These are phyloP conservation scores for Pissodes strobi DNA, from an alignment of 1,140 invertebrate species.

Conservation along the genomic window DNA sequence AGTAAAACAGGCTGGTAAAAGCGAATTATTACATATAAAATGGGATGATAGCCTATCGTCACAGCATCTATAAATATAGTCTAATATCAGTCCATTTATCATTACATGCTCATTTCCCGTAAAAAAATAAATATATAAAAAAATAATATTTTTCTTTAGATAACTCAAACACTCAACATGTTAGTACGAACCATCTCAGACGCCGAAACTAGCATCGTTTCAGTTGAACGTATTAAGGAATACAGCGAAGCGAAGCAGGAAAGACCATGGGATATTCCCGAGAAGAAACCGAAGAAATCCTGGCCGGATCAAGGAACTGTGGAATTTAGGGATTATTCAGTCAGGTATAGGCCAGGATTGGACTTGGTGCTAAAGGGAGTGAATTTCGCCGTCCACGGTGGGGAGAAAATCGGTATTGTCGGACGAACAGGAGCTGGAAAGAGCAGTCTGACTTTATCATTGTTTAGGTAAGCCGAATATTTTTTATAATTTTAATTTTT, in stretches of 20 bases:
- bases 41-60: no score
- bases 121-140: no score
- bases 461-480: no score
- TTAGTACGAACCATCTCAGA: constrained; percentile 94
- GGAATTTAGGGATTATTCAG: constrained; percentile 75
- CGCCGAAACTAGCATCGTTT: constrained; percentile 96
- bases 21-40: no score
- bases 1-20: no score
- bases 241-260: constrained; percentile 83
- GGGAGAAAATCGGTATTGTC: constrained; percentile 85
- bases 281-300: constrained; percentile 59
- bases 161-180: constrained; percentile 95
- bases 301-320: constrained; percentile 80
- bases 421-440: constrained; percentile 88
- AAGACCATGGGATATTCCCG: constrained; percentile 70
- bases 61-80: no score
- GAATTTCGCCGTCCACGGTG: constrained; percentile 70
- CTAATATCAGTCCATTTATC: no score
- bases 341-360: constrained; percentile 75
- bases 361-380: constrained; percentile 80
- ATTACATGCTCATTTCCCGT: no score
- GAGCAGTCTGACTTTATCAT: constrained; percentile 77
- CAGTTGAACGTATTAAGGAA: constrained; percentile 95
- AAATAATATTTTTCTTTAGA: no score
- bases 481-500: neutral